phyloP scores from a whole-genome alignment of 1,140 invertebrate genomes.

The Penaeus vannamei region DNA sequence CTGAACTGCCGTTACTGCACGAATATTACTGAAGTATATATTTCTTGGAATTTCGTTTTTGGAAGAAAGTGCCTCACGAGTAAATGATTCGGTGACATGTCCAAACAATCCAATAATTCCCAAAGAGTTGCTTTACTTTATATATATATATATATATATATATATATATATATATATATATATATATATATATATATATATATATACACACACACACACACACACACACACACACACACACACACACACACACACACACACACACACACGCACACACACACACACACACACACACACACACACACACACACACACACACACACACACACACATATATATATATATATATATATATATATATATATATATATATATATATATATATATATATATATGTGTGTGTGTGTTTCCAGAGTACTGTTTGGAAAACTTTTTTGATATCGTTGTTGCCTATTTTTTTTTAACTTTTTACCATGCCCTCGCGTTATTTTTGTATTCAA shows the following conservation, averaged over 20 bases:
- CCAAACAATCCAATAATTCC: too few species aligned
- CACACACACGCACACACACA: not conserved
- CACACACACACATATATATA: constrained; percentile 3
- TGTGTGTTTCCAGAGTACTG: too few species aligned
- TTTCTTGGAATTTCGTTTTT: too few species aligned
- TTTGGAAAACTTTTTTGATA: too few species aligned
- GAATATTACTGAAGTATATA: too few species aligned
- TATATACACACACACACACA: constrained; percentile 2
- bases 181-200: constrained; percentile 28
- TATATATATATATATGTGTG: constrained; percentile 17
- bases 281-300: not conserved
- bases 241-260: not conserved
- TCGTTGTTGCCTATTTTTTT: too few species aligned
- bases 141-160: constrained; percentile 28
- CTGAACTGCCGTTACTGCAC: too few species aligned
- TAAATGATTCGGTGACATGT: too few species aligned
- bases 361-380: constrained; percentile 20
- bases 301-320: not conserved
- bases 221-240: not conserved
- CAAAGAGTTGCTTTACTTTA: not conserved
- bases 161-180: constrained; percentile 28
- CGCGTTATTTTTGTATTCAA: too few species aligned
- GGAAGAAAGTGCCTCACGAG: too few species aligned
- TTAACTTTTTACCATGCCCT: too few species aligned
- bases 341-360: constrained; percentile 1